Evolutionary conservation across 2,797 vertebrate species (phyloP), one percentile per base, ranked within the genome.

Genomic region (Apogon talboti): DNA sequence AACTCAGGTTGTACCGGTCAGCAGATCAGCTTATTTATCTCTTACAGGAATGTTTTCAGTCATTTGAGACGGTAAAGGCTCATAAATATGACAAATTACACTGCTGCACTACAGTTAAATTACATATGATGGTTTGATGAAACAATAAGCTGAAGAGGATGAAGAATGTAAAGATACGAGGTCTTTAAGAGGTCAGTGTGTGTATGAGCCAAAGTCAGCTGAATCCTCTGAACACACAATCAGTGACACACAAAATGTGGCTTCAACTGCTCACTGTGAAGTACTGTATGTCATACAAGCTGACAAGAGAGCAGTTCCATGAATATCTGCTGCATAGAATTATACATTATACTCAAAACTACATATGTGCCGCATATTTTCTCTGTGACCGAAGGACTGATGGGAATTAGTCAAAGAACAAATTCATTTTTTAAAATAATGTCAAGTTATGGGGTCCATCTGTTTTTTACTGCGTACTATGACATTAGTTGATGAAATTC

Each of bases 291-390:
- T 51, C 74, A 66, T 48, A n/a, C 15, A 14, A 4, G 4, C 46
- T 57, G 66, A 70, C 19, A 45, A 28, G 24, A 52, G 50, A 66
- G 51, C 45, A 56, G 30, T 11, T 40, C 37, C 44, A 24, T 37
- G 16, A 52, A 65, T 70, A 53, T 65, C 49, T 60, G 21, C 9
- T 35, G 30, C 33, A 50, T 10, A 15, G 21, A 41, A 45, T 55
- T 44, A 76, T 16, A 44, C 13, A 38, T 49, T 45, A 60, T 44
- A 51, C 30, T 45, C 49, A 47, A 15, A 43, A 15, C 42, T 19
- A 6, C 16, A 24, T 28, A 47, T 24, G 33, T 28, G 24, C 28
- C 40, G 38, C 40, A 47, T 66, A 61, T 14, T 43, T 66, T 50
- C 38, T n/a, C 9, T 35, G 49, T 76, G 58, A 63, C 52, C 41